Conservation (phyloP, 2,888 invertebrate genomes). For the Drosophila borealis region DNA sequence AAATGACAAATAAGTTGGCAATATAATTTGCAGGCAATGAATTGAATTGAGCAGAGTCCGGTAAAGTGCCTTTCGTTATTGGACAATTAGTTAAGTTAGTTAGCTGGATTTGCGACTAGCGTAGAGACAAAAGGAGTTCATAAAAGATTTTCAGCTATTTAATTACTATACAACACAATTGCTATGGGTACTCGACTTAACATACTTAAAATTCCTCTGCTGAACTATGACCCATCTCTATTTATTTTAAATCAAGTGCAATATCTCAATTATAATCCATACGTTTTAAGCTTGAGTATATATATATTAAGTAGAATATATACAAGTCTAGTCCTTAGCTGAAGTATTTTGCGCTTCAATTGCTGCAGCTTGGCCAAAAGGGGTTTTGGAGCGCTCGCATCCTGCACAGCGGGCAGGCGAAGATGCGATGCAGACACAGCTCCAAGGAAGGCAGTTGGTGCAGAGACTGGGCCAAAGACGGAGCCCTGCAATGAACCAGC, state of each 20-base stretch:
- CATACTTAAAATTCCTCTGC: too few relatives aligned
- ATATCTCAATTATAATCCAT: too few relatives aligned
- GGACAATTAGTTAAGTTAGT: constrained; percentile 20
- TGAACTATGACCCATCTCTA: too few relatives aligned
- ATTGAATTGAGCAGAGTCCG: constrained; percentile 11
- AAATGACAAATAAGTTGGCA: constrained; percentile 55
- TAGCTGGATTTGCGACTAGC: background rate
- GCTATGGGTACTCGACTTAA: too few relatives aligned
- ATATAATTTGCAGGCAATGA: constrained; percentile 49
- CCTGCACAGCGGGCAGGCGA: constrained; percentile 45
- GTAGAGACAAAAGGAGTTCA: background rate
- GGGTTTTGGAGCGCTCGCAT: constrained; percentile 22
- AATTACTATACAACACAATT: background rate
- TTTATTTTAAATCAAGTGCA: too few relatives aligned
- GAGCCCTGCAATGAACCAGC: constrained; percentile 35
- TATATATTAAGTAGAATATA: too few relatives aligned
- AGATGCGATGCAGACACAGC: constrained; percentile 12
- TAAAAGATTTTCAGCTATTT: background rate
- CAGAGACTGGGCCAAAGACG: background rate
- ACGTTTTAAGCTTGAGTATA: too few relatives aligned
- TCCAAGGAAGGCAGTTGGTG: background rate
- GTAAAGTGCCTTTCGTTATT: constrained; percentile 14
- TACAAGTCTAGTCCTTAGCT: background rate
- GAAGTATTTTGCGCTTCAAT: constrained; percentile 7
- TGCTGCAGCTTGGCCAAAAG: constrained; percentile 6